Evolutionary conservation across 1,140 invertebrate species (phyloP).

Genomic region (Frieseomelitta varia): DNA sequence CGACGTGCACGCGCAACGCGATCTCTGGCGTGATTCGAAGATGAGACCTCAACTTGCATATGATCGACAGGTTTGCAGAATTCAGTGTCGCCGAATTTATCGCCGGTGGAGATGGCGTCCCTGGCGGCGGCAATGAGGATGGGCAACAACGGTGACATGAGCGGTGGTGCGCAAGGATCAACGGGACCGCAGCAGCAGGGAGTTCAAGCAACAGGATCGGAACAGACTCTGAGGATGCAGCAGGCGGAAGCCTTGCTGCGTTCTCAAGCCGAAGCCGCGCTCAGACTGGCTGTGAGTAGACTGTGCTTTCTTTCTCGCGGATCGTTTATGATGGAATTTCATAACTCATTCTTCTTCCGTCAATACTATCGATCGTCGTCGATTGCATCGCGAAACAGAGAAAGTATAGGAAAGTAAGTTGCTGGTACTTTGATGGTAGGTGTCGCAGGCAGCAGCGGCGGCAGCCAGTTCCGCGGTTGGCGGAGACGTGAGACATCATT

Average conservation of each 20-base stretch:
- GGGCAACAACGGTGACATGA: slow-evolving; percentile 84
- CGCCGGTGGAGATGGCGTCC: slow-evolving; percentile 88
- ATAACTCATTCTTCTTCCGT: too few species aligned
- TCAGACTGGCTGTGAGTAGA: slow-evolving; percentile 88
- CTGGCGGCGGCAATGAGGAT: slow-evolving; percentile 91
- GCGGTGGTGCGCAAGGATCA: slow-evolving; percentile 80
- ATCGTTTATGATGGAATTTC: neutral
- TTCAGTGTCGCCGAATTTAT: slow-evolving; percentile 81
- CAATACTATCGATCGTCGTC: too few species aligned
- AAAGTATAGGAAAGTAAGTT: too few species aligned
- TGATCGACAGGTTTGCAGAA: slow-evolving; percentile 76
- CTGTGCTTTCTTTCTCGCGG: neutral
- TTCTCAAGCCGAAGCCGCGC: slow-evolving; percentile 91
- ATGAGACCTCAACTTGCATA: too few species aligned
- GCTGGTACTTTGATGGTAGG: slow-evolving; percentile 57
- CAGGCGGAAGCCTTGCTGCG: slow-evolving; percentile 91
- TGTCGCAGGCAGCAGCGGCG: slow-evolving; percentile 80
- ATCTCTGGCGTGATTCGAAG: too few species aligned
- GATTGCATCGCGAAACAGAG: too few species aligned
- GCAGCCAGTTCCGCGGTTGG: slow-evolving; percentile 79
- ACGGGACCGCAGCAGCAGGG: slow-evolving; percentile 83
- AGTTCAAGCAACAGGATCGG: slow-evolving; percentile 83
- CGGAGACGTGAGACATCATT: slow-evolving; percentile 80
- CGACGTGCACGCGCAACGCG: too few species aligned
- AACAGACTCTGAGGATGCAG: slow-evolving; percentile 88